Conservation (phyloP, 1,140 invertebrate genomes). For the Coenobita brevimanus region DNA sequence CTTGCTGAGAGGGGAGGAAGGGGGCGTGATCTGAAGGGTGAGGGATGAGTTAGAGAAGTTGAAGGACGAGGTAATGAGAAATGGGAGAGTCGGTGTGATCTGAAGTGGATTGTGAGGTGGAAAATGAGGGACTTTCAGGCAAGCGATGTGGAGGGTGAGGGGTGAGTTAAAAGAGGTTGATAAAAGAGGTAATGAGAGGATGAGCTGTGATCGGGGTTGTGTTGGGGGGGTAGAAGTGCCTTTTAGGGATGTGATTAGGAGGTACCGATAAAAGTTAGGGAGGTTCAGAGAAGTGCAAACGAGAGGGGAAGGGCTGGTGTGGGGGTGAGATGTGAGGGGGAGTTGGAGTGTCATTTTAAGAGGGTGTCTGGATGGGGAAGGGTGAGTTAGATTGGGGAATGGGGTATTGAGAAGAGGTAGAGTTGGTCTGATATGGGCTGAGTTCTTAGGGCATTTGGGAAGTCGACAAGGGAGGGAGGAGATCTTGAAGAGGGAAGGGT, state of each 20-base stretch:
- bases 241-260: too few species aligned
- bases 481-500: too few species aligned
- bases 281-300: not conserved
- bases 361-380: too few species aligned
- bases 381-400: too few species aligned
- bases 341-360: not conserved
- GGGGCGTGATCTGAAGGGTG: not conserved
- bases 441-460: too few species aligned
- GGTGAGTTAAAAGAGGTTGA: not conserved
- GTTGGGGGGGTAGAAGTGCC: not conserved
- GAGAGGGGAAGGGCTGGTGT: not conserved
- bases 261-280: not conserved
- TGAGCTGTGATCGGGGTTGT: not conserved
- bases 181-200: not conserved
- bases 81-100: not conserved
- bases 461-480: too few species aligned
- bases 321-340: not conserved
- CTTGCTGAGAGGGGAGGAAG: not conserved
- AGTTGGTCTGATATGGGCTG: too few species aligned
- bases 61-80: not conserved
- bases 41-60: not conserved
- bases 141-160: not conserved
- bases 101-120: not conserved
- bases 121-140: not conserved
- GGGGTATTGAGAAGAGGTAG: too few species aligned